Evolutionary conservation across 2,797 vertebrate species (phyloP).

Genomic region (Sphenodon punctatus): DNA sequence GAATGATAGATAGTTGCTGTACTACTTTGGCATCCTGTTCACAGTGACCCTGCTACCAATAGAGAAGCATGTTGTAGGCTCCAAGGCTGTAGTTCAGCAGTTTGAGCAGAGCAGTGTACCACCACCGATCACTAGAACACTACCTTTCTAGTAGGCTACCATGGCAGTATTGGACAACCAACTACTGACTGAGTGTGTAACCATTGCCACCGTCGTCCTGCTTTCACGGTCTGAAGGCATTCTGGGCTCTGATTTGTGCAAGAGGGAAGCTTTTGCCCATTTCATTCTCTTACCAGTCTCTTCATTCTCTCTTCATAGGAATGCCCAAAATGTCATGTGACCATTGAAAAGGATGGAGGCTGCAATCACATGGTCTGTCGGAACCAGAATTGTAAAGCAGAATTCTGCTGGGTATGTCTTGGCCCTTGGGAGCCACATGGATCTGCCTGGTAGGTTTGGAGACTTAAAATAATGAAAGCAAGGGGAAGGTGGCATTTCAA

Average conservation of each 20-base stretch:
- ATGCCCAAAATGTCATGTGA: constrained; percentile 99
- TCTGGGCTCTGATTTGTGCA: background rate
- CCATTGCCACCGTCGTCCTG: background rate
- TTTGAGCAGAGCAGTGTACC: no score
- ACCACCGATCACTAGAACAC: background rate
- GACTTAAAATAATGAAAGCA: background rate
- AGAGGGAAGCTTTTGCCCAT: background rate
- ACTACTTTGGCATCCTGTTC: no score
- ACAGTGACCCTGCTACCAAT: no score
- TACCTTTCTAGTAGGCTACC: background rate
- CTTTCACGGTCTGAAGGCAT: background rate
- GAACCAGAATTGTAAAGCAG: constrained; percentile 99
- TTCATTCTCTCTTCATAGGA: constrained; percentile 81
- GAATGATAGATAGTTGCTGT: no score
- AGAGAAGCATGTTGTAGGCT: no score
- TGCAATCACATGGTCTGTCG: constrained; percentile 99
- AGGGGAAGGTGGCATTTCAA: background rate
- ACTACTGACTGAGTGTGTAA: background rate
- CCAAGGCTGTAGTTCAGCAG: no score
- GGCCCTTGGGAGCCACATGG: constrained; percentile 99
- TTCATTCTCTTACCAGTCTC: background rate
- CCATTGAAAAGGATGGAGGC: constrained; percentile 98
- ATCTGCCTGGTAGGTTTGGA: constrained; percentile 91
- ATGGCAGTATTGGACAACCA: background rate
- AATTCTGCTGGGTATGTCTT: constrained; percentile 99